These are phyloP conservation scores for Lasioglossum calceatum DNA, from an alignment of 2,888 invertebrate genomes.

Conservation along the genomic window DNA sequence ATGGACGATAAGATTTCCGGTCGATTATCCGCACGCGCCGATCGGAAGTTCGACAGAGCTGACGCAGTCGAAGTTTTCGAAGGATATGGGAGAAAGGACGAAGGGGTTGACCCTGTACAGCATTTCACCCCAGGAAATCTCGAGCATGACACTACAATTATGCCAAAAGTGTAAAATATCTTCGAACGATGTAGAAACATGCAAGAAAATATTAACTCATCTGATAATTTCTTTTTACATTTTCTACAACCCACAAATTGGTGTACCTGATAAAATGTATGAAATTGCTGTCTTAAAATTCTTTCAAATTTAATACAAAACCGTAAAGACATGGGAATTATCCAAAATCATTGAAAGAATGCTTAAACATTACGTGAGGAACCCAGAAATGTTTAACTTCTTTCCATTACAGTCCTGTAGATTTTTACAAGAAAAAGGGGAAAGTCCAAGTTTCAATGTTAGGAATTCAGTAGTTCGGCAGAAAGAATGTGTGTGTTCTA, in stretches of 20 bases:
- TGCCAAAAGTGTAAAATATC: not conserved
- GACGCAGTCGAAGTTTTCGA: not conserved
- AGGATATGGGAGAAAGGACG: not conserved
- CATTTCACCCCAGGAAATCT: conserved; percentile 32
- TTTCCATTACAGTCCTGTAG: too few relatives aligned
- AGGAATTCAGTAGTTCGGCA: too few relatives aligned
- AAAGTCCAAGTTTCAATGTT: too few relatives aligned
- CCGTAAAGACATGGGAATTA: too few relatives aligned
- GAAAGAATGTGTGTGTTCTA: not conserved
- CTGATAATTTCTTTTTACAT: not conserved
- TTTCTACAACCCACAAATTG: too few relatives aligned
- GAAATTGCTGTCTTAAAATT: too few relatives aligned
- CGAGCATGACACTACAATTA: not conserved
- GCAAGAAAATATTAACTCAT: not conserved
- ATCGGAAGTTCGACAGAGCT: conserved; percentile 67
- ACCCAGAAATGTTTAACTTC: too few relatives aligned
- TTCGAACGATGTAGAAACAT: not conserved
- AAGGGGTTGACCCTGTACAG: not conserved
- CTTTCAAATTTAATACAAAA: too few relatives aligned
- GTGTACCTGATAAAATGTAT: too few relatives aligned
- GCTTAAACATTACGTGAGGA: too few relatives aligned
- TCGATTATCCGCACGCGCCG: conserved; percentile 55
- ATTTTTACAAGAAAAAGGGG: too few relatives aligned
- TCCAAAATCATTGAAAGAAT: too few relatives aligned
- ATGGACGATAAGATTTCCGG: conserved; percentile 76